Percentiles rank a stretch among this genome's conserved stretches.
Conservation (phyloP, 1,140 invertebrate genomes). For the Paralvinella palmiformis region DNA sequence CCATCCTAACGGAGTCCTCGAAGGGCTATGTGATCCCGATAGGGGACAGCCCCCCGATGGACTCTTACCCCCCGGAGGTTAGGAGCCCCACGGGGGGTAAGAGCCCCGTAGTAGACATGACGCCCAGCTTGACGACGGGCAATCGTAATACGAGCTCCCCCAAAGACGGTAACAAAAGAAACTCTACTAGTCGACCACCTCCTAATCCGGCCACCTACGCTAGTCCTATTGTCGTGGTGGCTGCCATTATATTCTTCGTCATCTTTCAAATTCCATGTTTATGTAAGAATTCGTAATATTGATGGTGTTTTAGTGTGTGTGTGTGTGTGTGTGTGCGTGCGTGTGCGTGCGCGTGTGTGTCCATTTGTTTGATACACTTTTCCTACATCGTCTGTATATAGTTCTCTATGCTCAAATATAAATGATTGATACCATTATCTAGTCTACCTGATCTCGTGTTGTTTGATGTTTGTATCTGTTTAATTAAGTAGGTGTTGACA, state of each 20-base stretch:
- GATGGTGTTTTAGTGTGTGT: not conserved
- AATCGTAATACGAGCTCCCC: not conserved
- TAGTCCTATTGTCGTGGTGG: not conserved
- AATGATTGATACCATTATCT: too few species aligned
- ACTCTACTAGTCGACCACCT: too few species aligned
- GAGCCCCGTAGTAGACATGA: not conserved
- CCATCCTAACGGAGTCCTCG: not conserved
- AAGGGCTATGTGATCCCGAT: not conserved
- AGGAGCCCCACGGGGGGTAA: not conserved
- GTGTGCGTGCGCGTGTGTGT: not conserved
- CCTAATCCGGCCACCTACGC: too few species aligned
- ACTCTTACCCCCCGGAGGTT: not conserved
- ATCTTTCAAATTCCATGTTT: constrained; percentile 7
- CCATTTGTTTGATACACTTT: not conserved
- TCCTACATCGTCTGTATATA: too few species aligned
- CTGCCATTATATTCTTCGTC: not conserved
- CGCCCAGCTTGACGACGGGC: too few species aligned
- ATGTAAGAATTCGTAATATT: not conserved
- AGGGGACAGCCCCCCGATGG: not conserved
- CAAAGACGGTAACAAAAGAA: too few species aligned
- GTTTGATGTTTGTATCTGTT: too few species aligned
- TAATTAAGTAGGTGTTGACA: too few species aligned
- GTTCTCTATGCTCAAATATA: too few species aligned
- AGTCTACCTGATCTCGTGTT: too few species aligned
- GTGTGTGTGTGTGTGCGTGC: not conserved